Evolutionary conservation across 2,113 vertebrate genomes (phyloP), one percentile per base, ranked within the genome.

Genomic region (Brachionichthys hirsutus): DNA sequence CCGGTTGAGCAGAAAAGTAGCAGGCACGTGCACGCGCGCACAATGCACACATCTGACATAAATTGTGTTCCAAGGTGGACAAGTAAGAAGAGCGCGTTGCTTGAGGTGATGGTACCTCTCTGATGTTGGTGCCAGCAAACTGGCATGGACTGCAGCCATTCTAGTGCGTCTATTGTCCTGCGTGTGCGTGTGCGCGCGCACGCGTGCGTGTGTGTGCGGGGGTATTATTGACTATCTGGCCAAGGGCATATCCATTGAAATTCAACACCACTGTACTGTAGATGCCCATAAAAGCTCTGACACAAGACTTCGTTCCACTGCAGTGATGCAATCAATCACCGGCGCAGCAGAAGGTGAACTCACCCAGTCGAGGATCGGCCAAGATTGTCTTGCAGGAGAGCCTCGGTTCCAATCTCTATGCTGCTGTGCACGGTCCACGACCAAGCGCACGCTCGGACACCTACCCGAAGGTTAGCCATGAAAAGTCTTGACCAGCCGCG

Each of bases 201-300:
- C 59, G 43, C 24, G 53, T 67, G 67, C 55, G 24, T 60, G 48
- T 35, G 30, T 35, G 62, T 40, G 51, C 15, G 56, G 30, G 62
- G 46, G 40, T 60, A 48, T 49, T 59, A 73, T 78, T 75, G 71
- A 70, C 67, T 84, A 77, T 69, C 81, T 84, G 72, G 80, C 83
- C 82, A 82, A 79, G 82, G 87, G 83, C 81, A 88, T 54, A 62
- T 71, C 73, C 74, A 82, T 58, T 81, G 85, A 89, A 91, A 90
- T 85, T 22, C 46, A 76, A 88, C 59, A 73, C 85, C 71, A n/a
- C 47, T 61, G 76, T 71, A 71, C 73, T 85, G 70, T 62, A 67
- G 69, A 79, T 61, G 55, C 55, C 69, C 81, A 70, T 71, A 79
- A 83, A 84, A 81, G 73, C 75, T 73, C 79, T 48, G 77, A 84